phyloP scores from a whole-genome alignment of 2,888 invertebrate genomes.

The Oligia latruncula region DNA sequence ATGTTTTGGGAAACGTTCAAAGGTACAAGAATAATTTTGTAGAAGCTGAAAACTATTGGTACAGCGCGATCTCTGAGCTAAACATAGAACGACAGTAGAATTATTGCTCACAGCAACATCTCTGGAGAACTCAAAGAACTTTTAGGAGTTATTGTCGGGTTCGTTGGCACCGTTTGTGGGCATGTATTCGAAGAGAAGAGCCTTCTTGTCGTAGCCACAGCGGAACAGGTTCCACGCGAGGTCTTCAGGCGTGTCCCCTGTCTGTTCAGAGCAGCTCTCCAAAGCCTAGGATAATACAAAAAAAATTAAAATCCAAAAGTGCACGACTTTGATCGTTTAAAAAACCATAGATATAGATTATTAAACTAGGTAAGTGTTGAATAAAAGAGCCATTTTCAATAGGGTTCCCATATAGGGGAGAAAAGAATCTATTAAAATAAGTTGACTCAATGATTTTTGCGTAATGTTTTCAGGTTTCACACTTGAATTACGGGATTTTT shows the following conservation, averaged over 20 bases:
- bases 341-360: too few relatives aligned
- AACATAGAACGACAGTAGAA: constrained; percentile 7
- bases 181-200: constrained; percentile 82
- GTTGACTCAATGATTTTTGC: too few relatives aligned
- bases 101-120: constrained; percentile 50
- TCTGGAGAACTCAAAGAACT: constrained; percentile 35
- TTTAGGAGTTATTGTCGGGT: constrained; percentile 66
- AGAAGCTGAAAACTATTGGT: constrained; percentile 22
- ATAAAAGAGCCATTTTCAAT: too few relatives aligned
- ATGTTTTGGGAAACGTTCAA: constrained; percentile 29
- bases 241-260: constrained; percentile 81
- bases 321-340: too few relatives aligned
- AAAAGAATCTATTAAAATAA: too few relatives aligned
- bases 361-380: too few relatives aligned
- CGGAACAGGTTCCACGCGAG: constrained; percentile 86
- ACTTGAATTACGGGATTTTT: too few relatives aligned
- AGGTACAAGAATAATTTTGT: constrained; percentile 34
- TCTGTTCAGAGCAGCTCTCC: constrained; percentile 82
- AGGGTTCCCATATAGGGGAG: too few relatives aligned
- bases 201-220: constrained; percentile 84
- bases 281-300: constrained; percentile 71
- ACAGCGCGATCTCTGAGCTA: constrained; percentile 38
- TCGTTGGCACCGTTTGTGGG: constrained; percentile 68
- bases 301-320: too few relatives aligned
- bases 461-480: too few relatives aligned